These are phyloP conservation scores for Antitype chi DNA, from an alignment of 2,888 invertebrate genomes.

Conservation along the genomic window DNA sequence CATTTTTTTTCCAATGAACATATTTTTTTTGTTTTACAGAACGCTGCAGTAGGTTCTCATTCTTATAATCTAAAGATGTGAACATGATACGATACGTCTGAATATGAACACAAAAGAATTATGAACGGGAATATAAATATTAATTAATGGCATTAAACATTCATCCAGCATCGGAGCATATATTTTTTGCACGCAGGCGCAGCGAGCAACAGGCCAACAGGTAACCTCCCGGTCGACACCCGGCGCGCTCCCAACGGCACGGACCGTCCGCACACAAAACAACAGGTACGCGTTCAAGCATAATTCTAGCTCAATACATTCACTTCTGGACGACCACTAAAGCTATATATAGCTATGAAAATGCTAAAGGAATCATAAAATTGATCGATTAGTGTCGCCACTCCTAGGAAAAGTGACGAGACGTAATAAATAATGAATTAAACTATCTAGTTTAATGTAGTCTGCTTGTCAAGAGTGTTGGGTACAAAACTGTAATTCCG, in stretches of 20 bases:
- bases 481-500: constrained; percentile 30
- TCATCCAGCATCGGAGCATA: constrained; percentile 61
- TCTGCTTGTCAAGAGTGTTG: constrained; percentile 34
- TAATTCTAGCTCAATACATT: constrained; percentile 12
- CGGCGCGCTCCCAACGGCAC: constrained; percentile 59
- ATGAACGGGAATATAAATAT: constrained; percentile 55
- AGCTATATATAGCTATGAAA: constrained; percentile 18
- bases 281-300: constrained; percentile 59
- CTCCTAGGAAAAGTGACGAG: constrained; percentile 49
- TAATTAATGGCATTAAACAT: constrained; percentile 62
- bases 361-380: constrained; percentile 23
- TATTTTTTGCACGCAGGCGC: constrained; percentile 71
- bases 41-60: constrained; percentile 31
- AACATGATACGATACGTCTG: constrained; percentile 40
- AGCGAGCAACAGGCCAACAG: constrained; percentile 73
- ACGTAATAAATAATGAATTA: constrained; percentile 55
- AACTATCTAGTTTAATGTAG: constrained; percentile 52
- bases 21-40: constrained; percentile 8
- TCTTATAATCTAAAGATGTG: constrained; percentile 45
- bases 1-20: constrained; percentile 11
- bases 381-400: constrained; percentile 50
- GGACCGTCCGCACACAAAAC: constrained; percentile 63
- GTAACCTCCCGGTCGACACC: constrained; percentile 66
- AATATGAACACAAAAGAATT: constrained; percentile 56
- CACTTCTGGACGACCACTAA: constrained; percentile 2